Evolutionary conservation across 2,888 invertebrate genomes (phyloP), one percentile per base, ranked within the genome.

Genomic region (Plusia festucae): DNA sequence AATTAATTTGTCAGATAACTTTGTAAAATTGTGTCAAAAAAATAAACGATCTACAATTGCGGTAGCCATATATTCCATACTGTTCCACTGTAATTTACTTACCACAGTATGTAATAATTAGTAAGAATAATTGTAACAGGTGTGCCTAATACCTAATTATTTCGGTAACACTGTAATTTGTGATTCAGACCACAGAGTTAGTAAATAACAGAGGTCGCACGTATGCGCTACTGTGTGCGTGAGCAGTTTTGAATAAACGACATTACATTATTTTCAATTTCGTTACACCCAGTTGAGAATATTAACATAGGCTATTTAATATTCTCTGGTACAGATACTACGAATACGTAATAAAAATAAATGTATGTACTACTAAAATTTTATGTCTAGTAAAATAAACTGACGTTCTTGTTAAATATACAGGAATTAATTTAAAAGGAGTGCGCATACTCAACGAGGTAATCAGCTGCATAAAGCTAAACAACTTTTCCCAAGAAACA

Each of bases 141-240:
- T 49, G 46, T 49, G 46, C 9, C 18, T 65, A 65, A 59, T 46
- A 49, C 49, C 59, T 59, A 57, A 58, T 59, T 65, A 22, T 53
- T 58, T 53, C 49, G 54, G 53, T 59, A 59, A 59, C 59, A 54
- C 22, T 51, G 18, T 24, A 46, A 49, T 49, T 49, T 49, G 46
- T 49, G 46, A 49, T 9, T 9, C 20, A 2, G 11, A 20, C 18
- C 46, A 49, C 46, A 49, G 46, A 20, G 46, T 49, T 20, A 49
- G 46, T 18, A 49, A 49, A 49, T 49, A 20, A 49, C 46, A 49
- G 46, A 49, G 20, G 46, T 49, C 4, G 20, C 9, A n/a, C n/a
- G 2, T 32, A 8, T 44, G 8, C 9, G 15, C n/a, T n/a, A 40
- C 9, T 30, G 9, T n/a, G 40, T 11, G 46, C 20, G 46, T 20